Evolutionary conservation across 1,140 invertebrate species (phyloP).

Genomic region (Rhagoletis pomonella): DNA sequence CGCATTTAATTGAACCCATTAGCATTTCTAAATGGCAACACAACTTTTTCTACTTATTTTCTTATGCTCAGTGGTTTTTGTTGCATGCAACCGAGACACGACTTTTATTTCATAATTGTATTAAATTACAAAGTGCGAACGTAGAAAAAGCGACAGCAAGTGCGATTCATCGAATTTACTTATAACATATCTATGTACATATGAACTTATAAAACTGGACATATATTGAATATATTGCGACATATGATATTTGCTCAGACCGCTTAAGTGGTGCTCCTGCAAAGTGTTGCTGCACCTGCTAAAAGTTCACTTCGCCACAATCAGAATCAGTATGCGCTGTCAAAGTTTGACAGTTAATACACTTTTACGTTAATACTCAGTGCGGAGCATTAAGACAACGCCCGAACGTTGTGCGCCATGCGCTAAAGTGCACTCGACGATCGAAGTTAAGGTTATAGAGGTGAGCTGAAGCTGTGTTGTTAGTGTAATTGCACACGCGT

Average conservation of each 20-base stretch:
- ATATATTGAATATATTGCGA: not conserved
- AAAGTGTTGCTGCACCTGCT: slow-evolving; percentile 56
- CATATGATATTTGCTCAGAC: not conserved
- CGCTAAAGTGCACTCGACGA: slow-evolving; percentile 27
- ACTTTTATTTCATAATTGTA: slow-evolving; percentile 59
- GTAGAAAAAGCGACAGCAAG: slow-evolving; percentile 34
- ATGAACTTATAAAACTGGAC: not conserved
- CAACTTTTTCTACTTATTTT: slow-evolving; percentile 31
- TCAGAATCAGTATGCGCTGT: slow-evolving; percentile 58
- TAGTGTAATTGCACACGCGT: not conserved
- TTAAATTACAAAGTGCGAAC: slow-evolving; percentile 57
- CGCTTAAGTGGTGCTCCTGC: slow-evolving; percentile 16
- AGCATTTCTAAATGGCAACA: slow-evolving; percentile 69
- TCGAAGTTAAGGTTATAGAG: not conserved
- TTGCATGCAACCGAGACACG: slow-evolving; percentile 26
- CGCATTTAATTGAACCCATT: slow-evolving; percentile 69
- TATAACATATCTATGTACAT: not conserved
- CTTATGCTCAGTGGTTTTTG: not conserved
- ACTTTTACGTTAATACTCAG: slow-evolving; percentile 56
- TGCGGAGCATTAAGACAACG: not conserved
- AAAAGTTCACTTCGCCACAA: slow-evolving; percentile 57
- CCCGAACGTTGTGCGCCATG: slow-evolving; percentile 5
- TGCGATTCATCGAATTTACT: slow-evolving; percentile 44
- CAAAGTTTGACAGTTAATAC: slow-evolving; percentile 58
- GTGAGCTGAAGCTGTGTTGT: not conserved